phyloP scores from a whole-genome alignment of 2,113 vertebrate genomes.

The Varanus salvator region DNA sequence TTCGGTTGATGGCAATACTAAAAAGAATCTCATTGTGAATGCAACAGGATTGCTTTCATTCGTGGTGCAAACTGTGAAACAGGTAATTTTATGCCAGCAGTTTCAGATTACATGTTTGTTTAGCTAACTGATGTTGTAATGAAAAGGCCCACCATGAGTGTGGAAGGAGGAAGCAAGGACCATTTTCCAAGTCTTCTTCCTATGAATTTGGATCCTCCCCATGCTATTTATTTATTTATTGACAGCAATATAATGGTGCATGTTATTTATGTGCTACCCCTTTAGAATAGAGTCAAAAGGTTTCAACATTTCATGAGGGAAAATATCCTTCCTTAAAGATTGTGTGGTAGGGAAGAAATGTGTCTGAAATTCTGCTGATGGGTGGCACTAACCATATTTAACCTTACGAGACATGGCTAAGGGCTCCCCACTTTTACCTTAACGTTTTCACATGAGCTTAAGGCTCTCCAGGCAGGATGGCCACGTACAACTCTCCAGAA shows the following conservation, averaged over 20 bases:
- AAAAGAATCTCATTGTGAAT: conserved; percentile 48
- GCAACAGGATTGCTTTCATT: conserved; percentile 41
- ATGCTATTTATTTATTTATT: not conserved
- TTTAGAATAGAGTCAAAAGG: not conserved
- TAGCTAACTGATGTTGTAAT: conserved; percentile 29
- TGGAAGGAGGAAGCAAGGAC: not conserved
- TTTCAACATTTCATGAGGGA: too few relatives aligned
- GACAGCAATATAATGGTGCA: not conserved
- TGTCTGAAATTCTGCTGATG: too few relatives aligned
- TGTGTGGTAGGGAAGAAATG: too few relatives aligned
- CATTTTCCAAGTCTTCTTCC: conserved; percentile 22
- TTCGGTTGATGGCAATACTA: conserved; percentile 49
- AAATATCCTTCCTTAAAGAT: too few relatives aligned
- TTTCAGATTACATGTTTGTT: conserved; percentile 59
- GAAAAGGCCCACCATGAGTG: not conserved
- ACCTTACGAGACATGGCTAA: too few relatives aligned
- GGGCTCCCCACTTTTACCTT: too few relatives aligned
- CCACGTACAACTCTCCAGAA: too few relatives aligned
- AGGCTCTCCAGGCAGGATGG: not conserved
- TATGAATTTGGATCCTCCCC: conserved; percentile 13
- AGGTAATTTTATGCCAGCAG: conserved; percentile 49
- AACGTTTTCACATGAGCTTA: not conserved
- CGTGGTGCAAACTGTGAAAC: conserved; percentile 48
- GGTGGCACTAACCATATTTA: too few relatives aligned
- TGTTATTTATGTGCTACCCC: not conserved